Conservation (phyloP, 2,888 invertebrate species). For the Hipparchia semele region DNA sequence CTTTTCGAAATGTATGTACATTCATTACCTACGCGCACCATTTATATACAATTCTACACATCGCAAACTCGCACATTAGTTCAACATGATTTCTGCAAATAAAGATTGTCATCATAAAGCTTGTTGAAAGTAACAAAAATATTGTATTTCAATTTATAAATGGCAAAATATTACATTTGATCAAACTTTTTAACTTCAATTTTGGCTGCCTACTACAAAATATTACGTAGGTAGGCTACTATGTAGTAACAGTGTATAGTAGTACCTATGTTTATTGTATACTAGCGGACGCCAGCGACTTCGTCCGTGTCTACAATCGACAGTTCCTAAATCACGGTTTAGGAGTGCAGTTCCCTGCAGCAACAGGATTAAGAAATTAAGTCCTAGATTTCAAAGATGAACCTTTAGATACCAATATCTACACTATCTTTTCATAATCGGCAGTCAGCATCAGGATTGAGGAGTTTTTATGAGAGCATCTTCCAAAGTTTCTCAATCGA, state of each 20-base stretch:
- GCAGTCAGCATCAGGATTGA: no score
- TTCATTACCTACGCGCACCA: constrained; percentile 38
- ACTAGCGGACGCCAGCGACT: no score
- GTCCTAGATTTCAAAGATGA: no score
- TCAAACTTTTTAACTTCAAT: not conserved
- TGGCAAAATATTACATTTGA: not conserved
- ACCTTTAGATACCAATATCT: no score
- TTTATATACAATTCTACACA: constrained; percentile 52
- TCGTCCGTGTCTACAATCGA: no score
- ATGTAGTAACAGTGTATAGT: not conserved
- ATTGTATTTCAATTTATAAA: constrained; percentile 6
- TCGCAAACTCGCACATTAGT: constrained; percentile 25
- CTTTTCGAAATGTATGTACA: constrained; percentile 62
- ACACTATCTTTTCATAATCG: no score
- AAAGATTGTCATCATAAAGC: constrained; percentile 11
- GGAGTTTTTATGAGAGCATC: no score
- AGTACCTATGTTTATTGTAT: no score
- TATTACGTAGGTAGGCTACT: not conserved
- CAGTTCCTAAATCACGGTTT: no score
- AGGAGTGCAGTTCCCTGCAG: no score
- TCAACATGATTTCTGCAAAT: constrained; percentile 36
- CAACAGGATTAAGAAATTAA: no score
- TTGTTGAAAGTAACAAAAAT: constrained; percentile 3
- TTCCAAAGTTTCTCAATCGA: no score
- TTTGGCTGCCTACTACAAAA: constrained; percentile 5